Evolutionary conservation across 2,113 vertebrate genomes (phyloP), one percentile per base, ranked within the genome.

Genomic region (Aleadryas rufinucha): DNA sequence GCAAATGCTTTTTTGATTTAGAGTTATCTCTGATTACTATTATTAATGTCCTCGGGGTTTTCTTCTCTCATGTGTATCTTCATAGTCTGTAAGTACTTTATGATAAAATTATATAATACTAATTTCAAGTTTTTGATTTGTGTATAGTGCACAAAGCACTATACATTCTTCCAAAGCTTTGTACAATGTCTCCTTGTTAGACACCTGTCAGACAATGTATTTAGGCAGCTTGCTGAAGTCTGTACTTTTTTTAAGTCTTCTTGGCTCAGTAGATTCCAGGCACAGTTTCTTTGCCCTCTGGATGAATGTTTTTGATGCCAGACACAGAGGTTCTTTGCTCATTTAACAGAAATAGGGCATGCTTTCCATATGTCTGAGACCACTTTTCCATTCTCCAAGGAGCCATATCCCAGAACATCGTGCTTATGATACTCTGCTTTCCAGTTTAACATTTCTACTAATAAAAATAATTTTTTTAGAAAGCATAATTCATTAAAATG

Each of bases 21-120:
- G 17, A 27, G 75, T 75, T 71, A 5, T 77, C 21, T 31, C 45
- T 69, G 41, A n/a, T 52, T 81, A 37, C 8, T 3, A 0, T 53
- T 70, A 30, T 41, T 74, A 64, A 50, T 33, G 1, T 54, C 59
- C 28, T 16, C 1, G 1, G 3, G 1, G 5, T 4, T n/a, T 52
- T 54, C 66, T 52, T 24, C 35, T 56, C 23, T 44, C 28, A 6
- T 35, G 18, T 23, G 3, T 18, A 41, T 54, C 10, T 61, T 76
- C 26, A 68, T 49, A 45, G n/a, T 72, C 59, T 72, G 13, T 33
- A 74, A 52, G 28, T 56, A 23, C 8, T 13, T 44, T 74, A 39
- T 26, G 27, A 42, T 56, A 80, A 68, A 77, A 20, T 56, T 27
- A 7, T 52, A 5, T 60, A 20, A 53, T 65, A 16, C 11, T 77